Percentiles rank a stretch among this genome's conserved stretches.
phyloP scores from a whole-genome alignment of 2,113 vertebrate genomes.

The Poeciliopsis prolifica region DNA sequence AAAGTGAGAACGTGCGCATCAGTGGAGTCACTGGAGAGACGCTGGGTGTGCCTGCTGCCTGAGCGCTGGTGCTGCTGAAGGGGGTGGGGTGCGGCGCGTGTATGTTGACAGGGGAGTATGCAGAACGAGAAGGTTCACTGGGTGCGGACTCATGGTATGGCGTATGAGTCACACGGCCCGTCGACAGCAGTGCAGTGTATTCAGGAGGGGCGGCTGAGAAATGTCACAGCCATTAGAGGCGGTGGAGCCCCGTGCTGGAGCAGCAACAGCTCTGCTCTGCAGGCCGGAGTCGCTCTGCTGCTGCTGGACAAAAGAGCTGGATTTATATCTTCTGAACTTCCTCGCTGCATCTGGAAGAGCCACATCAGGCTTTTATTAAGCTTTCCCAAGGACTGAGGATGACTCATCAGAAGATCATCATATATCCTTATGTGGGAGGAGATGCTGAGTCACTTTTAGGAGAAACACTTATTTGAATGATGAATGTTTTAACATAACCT shows the following conservation, averaged over 20 bases:
- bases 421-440: constrained; percentile 49
- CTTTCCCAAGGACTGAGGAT: constrained; percentile 61
- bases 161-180: constrained; percentile 73
- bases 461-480: constrained; percentile 18
- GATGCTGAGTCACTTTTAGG: constrained; percentile 27
- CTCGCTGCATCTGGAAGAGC: constrained; percentile 43
- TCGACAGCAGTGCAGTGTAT: constrained; percentile 72
- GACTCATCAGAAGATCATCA: constrained; percentile 72
- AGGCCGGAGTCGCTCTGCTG: constrained; percentile 31
- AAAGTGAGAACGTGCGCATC: constrained; percentile 21
- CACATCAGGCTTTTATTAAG: constrained; percentile 46
- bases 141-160: constrained; percentile 66
- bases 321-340: constrained; percentile 36
- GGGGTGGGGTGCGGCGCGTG: constrained; percentile 14
- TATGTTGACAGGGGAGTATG: constrained; percentile 35
- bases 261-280: constrained; percentile 40
- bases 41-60: constrained; percentile 66
- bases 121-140: constrained; percentile 62
- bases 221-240: constrained; percentile 71
- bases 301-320: constrained; percentile 50
- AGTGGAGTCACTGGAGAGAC: constrained; percentile 32
- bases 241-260: constrained; percentile 35
- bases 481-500: constrained; percentile 15
- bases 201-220: constrained; percentile 71
- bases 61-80: constrained; percentile 35